Conservation (phyloP, 2,888 invertebrate species). For the Archips xylosteana region DNA sequence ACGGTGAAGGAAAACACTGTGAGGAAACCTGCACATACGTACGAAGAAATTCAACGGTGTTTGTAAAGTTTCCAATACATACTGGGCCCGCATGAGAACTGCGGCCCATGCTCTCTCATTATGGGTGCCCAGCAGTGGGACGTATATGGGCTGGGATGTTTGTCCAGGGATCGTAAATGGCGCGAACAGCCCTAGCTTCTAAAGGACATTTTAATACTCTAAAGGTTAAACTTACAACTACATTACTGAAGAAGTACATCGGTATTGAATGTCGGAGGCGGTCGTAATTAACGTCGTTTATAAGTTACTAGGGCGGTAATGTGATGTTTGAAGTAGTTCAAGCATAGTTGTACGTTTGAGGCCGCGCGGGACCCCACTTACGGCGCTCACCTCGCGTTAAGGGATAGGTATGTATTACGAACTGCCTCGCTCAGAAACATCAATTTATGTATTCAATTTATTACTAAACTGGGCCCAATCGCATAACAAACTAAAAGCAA, state of each 20-base stretch:
- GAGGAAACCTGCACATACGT: too few relatives aligned
- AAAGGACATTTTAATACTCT: not conserved
- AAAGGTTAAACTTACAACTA: not conserved
- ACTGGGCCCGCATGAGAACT: too few relatives aligned
- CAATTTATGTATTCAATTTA: not conserved
- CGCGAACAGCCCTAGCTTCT: too few relatives aligned
- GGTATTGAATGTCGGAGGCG: not conserved
- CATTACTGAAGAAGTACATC: not conserved
- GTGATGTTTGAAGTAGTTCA: conserved; percentile 30
- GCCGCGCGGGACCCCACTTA: not conserved
- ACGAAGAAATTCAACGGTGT: too few relatives aligned
- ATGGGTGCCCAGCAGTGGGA: too few relatives aligned
- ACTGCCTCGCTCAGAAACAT: not conserved
- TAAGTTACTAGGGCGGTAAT: conserved; percentile 27
- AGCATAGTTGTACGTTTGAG: conserved; percentile 14
- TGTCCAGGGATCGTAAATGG: too few relatives aligned
- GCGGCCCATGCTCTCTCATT: too few relatives aligned
- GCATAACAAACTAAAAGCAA: too few relatives aligned
- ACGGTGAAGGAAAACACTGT: too few relatives aligned
- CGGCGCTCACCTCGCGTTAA: not conserved
- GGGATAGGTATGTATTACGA: not conserved
- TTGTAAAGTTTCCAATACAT: too few relatives aligned
- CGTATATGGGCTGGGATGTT: too few relatives aligned
- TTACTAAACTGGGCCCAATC: too few relatives aligned
- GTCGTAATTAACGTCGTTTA: conserved; percentile 20